Conservation (phyloP, 2,888 invertebrate genomes). For the Branchinecta sandiegonensis region DNA sequence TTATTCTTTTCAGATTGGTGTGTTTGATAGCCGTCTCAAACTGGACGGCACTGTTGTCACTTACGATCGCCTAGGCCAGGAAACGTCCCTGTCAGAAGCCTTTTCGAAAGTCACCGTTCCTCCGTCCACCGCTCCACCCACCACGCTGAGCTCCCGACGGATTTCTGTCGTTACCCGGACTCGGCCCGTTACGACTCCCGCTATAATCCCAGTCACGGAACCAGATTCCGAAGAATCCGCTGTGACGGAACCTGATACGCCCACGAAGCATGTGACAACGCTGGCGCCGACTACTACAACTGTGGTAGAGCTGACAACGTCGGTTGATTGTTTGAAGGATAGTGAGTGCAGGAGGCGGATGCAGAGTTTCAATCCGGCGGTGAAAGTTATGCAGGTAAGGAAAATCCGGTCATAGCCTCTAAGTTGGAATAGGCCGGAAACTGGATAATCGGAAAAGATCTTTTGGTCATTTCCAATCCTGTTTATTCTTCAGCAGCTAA, state of each 20-base stretch:
- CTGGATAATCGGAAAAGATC: too few relatives aligned
- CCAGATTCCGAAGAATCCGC: too few relatives aligned
- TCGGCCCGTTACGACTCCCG: neutral
- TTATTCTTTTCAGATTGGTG: neutral
- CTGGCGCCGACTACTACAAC: neutral
- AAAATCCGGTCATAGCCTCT: neutral
- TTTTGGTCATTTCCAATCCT: too few relatives aligned
- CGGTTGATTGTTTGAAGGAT: constrained; percentile 9
- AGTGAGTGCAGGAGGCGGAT: neutral
- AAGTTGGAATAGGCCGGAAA: too few relatives aligned
- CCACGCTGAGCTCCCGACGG: neutral
- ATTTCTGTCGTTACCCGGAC: neutral
- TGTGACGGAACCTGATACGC: too few relatives aligned
- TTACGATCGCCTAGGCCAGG: neutral
- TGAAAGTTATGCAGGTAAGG: constrained; percentile 9
- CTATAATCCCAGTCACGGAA: neutral
- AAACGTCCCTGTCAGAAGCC: neutral
- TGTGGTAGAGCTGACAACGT: neutral
- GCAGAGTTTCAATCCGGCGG: constrained; percentile 1
- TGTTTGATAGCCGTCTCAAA: neutral
- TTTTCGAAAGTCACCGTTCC: constrained; percentile 1
- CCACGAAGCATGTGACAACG: too few relatives aligned
- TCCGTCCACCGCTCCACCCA: neutral
- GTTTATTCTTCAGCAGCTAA: too few relatives aligned
- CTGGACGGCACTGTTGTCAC: neutral